These are phyloP conservation scores for Arge pagana DNA, from an alignment of 2,888 invertebrate genomes.

Conservation along the genomic window DNA sequence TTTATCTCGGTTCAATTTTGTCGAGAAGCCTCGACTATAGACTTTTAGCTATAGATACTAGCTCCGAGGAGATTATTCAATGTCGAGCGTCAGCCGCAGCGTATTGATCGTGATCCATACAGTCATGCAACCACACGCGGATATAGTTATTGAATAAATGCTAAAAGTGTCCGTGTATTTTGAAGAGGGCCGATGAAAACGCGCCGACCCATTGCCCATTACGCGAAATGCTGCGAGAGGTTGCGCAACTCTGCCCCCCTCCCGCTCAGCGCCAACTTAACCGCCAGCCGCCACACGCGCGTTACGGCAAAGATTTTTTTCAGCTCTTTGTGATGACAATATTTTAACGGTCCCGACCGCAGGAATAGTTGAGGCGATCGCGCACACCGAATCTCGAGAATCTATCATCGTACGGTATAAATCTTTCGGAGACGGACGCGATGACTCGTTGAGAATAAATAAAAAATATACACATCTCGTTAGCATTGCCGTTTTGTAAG, in stretches of 20 bases:
- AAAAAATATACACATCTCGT: too few species aligned
- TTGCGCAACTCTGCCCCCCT: constrained; percentile 2
- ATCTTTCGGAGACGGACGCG: too few species aligned
- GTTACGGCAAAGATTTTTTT: background rate
- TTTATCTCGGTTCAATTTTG: background rate
- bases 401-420: too few species aligned
- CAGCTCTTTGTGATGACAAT: constrained; percentile 2
- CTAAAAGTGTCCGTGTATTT: constrained; percentile 6
- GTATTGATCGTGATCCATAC: too few species aligned
- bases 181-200: constrained; percentile 9
- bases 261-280: too few species aligned
- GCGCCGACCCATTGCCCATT: constrained; percentile 10
- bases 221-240: constrained; percentile 4
- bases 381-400: too few species aligned
- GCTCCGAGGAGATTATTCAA: constrained; percentile 13
- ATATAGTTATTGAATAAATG: constrained; percentile 17
- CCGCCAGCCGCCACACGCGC: background rate
- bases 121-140: too few species aligned
- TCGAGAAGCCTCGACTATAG: constrained; percentile 5
- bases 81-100: constrained; percentile 7
- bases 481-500: too few species aligned
- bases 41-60: background rate
- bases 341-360: constrained; percentile 5
- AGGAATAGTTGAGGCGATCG: too few species aligned
- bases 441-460: too few species aligned